Percentiles rank a stretch among this genome's conserved stretches.
These are phyloP conservation scores for Nephila pilipes DNA, from an alignment of 1,140 invertebrate species.

Conservation along the genomic window DNA sequence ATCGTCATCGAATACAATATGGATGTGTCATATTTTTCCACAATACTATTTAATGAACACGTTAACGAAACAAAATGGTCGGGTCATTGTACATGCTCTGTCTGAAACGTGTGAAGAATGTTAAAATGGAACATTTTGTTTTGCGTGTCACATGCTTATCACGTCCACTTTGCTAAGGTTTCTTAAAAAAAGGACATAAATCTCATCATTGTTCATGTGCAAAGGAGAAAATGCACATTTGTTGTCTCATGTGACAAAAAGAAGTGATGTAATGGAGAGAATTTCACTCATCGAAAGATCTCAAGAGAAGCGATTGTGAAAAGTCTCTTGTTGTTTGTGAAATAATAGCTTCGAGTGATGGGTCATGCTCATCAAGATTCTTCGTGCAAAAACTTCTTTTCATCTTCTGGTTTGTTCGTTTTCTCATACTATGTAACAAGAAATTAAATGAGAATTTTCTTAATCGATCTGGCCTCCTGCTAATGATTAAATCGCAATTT, in stretches of 20 bases:
- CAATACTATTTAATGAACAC: not conserved
- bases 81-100: not conserved
- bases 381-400: not conserved
- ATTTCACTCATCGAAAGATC: not conserved
- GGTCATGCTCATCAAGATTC: conserved; percentile 11
- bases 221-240: not conserved
- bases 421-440: not conserved
- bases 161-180: not conserved
- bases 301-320: not conserved
- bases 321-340: not conserved
- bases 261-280: not conserved
- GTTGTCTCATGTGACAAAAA: not conserved
- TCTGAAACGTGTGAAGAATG: not conserved
- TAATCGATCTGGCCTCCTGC: no score
- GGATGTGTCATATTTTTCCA: not conserved
- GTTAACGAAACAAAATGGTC: conserved; percentile 1
- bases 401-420: not conserved
- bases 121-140: not conserved
- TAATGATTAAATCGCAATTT: no score
- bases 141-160: not conserved
- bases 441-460: no score
- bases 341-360: not conserved
- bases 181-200: not conserved
- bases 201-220: conserved; percentile 1
- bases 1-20: not conserved